Base-by-base conservation (phyloP, 2,113 vertebrate species). In the Phaethornis superciliosus region DNA sequence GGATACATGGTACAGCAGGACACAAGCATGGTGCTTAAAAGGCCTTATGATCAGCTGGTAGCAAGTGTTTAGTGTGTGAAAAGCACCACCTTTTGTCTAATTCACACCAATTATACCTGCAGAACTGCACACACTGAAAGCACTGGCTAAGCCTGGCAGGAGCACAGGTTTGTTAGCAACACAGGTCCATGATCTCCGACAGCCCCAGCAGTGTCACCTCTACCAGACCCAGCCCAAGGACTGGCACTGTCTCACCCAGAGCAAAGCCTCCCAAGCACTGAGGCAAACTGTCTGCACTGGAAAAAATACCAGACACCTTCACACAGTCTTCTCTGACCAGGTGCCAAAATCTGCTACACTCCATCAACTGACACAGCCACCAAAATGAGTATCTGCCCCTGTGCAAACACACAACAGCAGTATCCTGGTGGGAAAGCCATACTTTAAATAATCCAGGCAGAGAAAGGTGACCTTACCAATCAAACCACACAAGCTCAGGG, bases 361-460 rank as follows among this genome's bases (percentile, higher is more conserved):
- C 35, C 10, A 0, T 4, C 64, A 70, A 20, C 40, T 9, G 58
- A 33, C 16, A 59, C 5, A 68, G 70, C 56, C 0, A 1, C 71
- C 1, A 1, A 54, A n/a, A 15, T 5, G 7, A 59, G 77, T 1
- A 0, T 1, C 58, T 2, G 2, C 72, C 2, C 2, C 81, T 21
- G 69, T 9, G 44, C 51, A 64, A 78, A 67, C 65, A 78, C 47
- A 21, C 56, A 60, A 32, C 67, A 51, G 85, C 70, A 76, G 62
- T 33, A 14, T 24, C n/a, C 54, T 33, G 3, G 44, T 4, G 59
- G 70, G 12, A 68, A 86, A 56, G 13, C 23, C 23, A 11, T 0
- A 24, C 47, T 67, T 47, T 9, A 47, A 65, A 33, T 10, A 62
- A 65, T 64, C 55, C 81, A 51, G 17, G 21, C 9, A 76, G 59